Conservation (phyloP, 2,888 invertebrate genomes). For the Phengaris alcon region DNA sequence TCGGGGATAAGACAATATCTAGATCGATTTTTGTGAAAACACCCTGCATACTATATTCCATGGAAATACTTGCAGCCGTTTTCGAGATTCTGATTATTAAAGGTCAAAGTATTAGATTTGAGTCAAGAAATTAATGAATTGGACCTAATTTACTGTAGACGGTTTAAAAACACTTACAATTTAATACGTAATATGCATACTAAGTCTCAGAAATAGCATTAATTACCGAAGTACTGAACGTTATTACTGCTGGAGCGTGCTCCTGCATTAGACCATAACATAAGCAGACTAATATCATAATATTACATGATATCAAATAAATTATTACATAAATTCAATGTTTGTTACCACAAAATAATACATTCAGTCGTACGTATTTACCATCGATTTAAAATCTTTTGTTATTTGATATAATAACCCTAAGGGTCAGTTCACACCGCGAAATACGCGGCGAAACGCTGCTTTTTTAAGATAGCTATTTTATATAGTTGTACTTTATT, state of each 20-base stretch:
- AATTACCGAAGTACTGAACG: conserved; percentile 18
- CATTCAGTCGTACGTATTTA: not conserved
- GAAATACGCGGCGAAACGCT: no score
- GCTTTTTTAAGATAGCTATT: no score
- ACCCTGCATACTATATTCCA: no score
- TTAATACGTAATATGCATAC: conserved; percentile 13
- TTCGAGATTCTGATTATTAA: no score
- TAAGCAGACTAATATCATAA: conserved; percentile 18
- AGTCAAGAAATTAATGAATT: not conserved
- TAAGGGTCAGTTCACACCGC: no score
- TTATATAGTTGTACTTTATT: no score
- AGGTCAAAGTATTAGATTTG: not conserved
- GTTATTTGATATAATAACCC: no score
- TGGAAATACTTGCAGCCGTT: no score
- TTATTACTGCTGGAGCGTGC: conserved; percentile 18
- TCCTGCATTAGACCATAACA: conserved; percentile 18
- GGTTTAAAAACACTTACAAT: conserved; percentile 11
- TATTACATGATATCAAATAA: not conserved
- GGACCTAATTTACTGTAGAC: not conserved
- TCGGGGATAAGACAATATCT: no score
- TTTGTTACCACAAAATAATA: not conserved
- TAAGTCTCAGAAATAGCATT: conserved; percentile 16
- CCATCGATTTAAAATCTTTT: no score
- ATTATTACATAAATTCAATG: not conserved
- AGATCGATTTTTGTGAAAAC: no score